phyloP scores from a whole-genome alignment of 2,113 vertebrate genomes.

The Delphinapterus leucas region DNA sequence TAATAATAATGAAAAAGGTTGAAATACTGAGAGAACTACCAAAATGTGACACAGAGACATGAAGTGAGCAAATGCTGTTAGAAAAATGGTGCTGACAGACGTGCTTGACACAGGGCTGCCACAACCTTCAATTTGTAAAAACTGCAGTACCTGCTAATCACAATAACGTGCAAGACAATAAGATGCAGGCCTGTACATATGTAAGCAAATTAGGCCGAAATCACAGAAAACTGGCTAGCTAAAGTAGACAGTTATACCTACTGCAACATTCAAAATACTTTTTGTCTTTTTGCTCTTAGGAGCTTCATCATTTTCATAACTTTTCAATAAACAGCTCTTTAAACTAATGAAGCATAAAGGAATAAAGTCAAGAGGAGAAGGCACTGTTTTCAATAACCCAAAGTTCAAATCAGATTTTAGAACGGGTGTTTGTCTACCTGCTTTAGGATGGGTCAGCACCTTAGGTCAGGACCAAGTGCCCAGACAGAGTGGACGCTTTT shows the following conservation, averaged over 20 bases:
- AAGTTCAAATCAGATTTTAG: not conserved
- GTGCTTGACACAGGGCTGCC: not conserved
- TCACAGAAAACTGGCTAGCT: not conserved
- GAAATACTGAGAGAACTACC: not conserved
- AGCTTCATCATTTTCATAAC: not conserved
- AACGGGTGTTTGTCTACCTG: not conserved
- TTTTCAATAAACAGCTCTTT: not conserved
- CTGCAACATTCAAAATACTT: not conserved
- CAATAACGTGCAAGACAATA: not conserved
- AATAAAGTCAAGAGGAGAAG: not conserved
- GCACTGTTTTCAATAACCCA: not conserved
- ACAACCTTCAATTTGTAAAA: not conserved
- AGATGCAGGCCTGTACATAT: not conserved
- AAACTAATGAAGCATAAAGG: not conserved
- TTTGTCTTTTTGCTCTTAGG: not conserved
- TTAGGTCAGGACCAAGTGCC: not conserved
- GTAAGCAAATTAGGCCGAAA: not conserved
- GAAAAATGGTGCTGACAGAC: not conserved
- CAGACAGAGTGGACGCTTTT: no score
- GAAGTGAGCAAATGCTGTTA: not conserved
- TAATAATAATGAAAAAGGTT: not conserved
- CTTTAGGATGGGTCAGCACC: rapidly evolving
- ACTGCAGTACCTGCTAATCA: not conserved
- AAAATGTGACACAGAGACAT: not conserved
- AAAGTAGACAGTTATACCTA: no score